Base-by-base conservation (phyloP, 2,797 vertebrate genomes). In the Nothura maculosa region DNA sequence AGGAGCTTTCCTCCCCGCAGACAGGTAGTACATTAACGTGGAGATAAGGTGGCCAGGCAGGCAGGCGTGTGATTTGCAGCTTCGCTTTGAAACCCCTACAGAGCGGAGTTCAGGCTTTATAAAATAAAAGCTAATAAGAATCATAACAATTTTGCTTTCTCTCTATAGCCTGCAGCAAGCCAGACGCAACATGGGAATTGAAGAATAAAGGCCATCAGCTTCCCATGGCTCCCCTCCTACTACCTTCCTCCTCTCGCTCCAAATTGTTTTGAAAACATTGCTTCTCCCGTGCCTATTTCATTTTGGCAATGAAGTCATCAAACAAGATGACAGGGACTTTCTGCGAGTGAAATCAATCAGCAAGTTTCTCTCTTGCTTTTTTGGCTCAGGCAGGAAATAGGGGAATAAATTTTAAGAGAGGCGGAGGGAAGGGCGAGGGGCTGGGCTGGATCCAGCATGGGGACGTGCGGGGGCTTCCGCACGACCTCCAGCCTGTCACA, bases 211-310 rank as follows among this genome's bases (percentile, higher is more conserved):
- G 96, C 97, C 96, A 97, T 95, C 97, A 96, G 32, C 85, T 89
- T 96, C 93, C 93, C 47, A 64, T 81, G 94, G 96, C 78, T 96
- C 92, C 22, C 92, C 88, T 94, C 96, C 96, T 80, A 79, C 94
- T 45, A 88, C 94, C 94, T 96, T 91, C 63, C 92, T 96, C 90
- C 85, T 95, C 90, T 90, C 80, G 96, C 93, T 97, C 91, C 96
- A 97, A 95, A 97, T 97, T 96, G 97, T 96, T 97, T 96, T 95
- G 94, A 97, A 97, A 97, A 97, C 97, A 96, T 95, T 96, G 96
- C 92, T 93, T 95, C 88, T 94, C 96, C 91, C 95, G 79, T 94
- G 96, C 94, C 96, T 97, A 93, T 97, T 97, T 96, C 95, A 96
- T 96, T 96, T 94, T 58, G 93, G 91, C 97, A 96, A 96, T 96